A percentile compares a stretch with the other conserved stretches of the same genome.
Evolutionary conservation across 2,888 invertebrate species (phyloP).

Genomic region (Perizoma affinitatum): DNA sequence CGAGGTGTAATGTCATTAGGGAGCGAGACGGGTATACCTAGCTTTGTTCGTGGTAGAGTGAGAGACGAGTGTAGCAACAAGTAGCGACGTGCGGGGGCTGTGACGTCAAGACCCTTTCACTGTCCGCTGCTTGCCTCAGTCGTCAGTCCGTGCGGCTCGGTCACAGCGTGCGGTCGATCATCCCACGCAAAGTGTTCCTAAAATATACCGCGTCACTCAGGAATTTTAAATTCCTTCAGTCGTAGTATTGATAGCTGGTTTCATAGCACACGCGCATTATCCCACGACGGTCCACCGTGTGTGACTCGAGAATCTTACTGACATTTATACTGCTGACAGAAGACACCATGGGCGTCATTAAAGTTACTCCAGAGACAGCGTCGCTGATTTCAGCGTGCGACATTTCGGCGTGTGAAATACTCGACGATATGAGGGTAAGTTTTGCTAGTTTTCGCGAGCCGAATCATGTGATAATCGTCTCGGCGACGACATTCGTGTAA

Average conservation of each 20-base stretch:
- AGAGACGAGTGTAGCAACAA: conserved; percentile 74
- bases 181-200: conserved; percentile 72
- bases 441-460: neutral
- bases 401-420: conserved; percentile 76
- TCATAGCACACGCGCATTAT: conserved; percentile 62
- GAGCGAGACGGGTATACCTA: conserved; percentile 64
- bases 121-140: conserved; percentile 57
- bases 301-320: conserved; percentile 34
- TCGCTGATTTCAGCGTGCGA: conserved; percentile 76
- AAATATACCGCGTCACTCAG: conserved; percentile 62
- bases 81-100: conserved; percentile 59
- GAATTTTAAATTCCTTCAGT: conserved; percentile 46
- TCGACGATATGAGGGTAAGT: conserved; percentile 81
- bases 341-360: conserved; percentile 74
- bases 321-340: conserved; percentile 14
- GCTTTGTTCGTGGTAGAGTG: conserved; percentile 45
- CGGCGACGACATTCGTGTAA: neutral
- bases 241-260: conserved; percentile 49
- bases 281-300: conserved; percentile 68
- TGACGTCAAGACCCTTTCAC: conserved; percentile 86
- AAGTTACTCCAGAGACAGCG: conserved; percentile 74
- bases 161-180: conserved; percentile 76
- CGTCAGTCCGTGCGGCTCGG: conserved; percentile 82
- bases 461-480: neutral
- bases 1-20: conserved; percentile 56